These are phyloP conservation scores for Excalfactoria chinensis DNA, from an alignment of 2,113 vertebrate genomes.

Conservation along the genomic window DNA sequence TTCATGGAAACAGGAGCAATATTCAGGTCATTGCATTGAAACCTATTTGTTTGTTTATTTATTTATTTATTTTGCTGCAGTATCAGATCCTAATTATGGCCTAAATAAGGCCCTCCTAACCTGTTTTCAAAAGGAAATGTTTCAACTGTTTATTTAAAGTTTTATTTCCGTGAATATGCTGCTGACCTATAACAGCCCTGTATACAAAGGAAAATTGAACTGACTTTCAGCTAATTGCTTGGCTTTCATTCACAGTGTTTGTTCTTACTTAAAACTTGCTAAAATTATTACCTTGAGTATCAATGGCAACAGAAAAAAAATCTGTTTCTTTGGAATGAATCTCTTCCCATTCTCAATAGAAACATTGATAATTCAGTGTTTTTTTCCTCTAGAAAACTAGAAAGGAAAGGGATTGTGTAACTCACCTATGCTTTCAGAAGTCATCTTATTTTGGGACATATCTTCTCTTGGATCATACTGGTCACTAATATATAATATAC, in stretches of 20 bases:
- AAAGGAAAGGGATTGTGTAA: not conserved
- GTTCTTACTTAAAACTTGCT: not conserved
- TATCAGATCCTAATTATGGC: conserved; percentile 1
- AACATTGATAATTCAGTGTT: not conserved
- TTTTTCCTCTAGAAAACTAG: not conserved
- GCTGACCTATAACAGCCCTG: conserved; percentile 1
- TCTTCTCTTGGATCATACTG: not conserved
- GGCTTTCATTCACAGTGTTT: not conserved
- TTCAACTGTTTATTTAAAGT: conserved; percentile 12
- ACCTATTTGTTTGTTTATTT: not conserved
- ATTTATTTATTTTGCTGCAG: not conserved
- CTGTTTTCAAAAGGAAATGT: not conserved
- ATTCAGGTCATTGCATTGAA: not conserved
- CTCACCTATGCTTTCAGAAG: not conserved
- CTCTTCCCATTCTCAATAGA: not conserved
- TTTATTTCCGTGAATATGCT: not conserved
- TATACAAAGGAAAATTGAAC: not conserved
- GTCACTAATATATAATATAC: not conserved
- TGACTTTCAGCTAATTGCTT: conserved; percentile 31
- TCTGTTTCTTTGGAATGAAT: not conserved
- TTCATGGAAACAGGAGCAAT: not conserved
- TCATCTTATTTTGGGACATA: not conserved
- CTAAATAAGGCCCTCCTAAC: not conserved
- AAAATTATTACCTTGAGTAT: not conserved
- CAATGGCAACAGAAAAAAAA: not conserved